Base-by-base conservation (phyloP, 2,888 invertebrate genomes). In the Pomacea canaliculata region DNA sequence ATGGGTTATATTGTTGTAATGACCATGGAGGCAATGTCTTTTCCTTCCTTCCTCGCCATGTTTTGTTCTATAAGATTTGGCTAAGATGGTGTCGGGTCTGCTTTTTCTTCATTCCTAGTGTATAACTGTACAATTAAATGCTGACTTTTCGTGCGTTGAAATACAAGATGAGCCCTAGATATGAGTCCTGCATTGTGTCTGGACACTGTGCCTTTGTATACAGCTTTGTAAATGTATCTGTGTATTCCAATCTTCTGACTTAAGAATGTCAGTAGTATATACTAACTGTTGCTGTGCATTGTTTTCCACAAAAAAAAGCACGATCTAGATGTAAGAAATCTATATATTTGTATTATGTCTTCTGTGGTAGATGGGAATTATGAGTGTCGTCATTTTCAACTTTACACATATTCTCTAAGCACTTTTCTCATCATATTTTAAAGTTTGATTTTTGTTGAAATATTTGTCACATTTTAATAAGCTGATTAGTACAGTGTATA, bases 161-260 rank as follows among this genome's bases (percentile, higher is more conserved):
- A 56, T 56, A 56, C 51, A 56, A 56, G 51, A 16, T 56, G 51
- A 56, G 51, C 51, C 51, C 51, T 56, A 56, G 51, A 56, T 56
- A 56, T 56, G 16, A 10, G 51, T 56, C 51, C 51, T 56, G 51
- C 51, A 46, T 67, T 37, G 48, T 46, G 37, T 67, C 48, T 67
- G 67, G 51, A 18, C 48, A n/a, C 48, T 70, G 46, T 70, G 70
- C 49, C 37, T 68, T 68, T 68, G 70, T 70, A 70, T 48, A 48
- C 23, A 70, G 70, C 63, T 63, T 63, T 63, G 23, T 63, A 63
- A 23, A 63, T 63, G 23, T 63, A 63, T 63, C 7, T 63, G 27
- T 63, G n/a, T 27, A 63, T 23, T 27, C 63, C 63, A 63, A 27
- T 63, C 51, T 56, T 56, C 51, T 56, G 12, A 56, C 10, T 56